These are phyloP conservation scores for Trachops cirrhosus DNA, from an alignment of 2,797 vertebrate genomes.

Conservation along the genomic window DNA sequence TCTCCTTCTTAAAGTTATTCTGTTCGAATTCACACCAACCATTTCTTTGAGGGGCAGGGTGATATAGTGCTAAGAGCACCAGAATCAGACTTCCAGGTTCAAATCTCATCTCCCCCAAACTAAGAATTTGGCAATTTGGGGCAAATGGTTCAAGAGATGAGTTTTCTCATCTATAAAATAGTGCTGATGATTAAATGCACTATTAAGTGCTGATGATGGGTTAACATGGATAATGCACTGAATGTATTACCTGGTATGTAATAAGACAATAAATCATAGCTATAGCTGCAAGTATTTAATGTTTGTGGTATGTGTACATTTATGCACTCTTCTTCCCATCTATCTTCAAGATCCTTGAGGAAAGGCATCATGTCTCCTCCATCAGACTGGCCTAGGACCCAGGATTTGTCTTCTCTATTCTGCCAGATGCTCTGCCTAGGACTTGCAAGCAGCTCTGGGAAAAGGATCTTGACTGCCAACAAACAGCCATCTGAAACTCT, in stretches of 20 bases:
- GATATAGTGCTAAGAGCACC: background rate
- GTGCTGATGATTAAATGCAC: background rate
- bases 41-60: background rate
- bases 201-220: too few relatives aligned
- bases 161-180: background rate
- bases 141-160: background rate
- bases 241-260: background rate
- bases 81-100: background rate
- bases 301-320: background rate
- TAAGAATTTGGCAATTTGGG: background rate
- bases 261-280: background rate
- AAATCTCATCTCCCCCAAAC: background rate
- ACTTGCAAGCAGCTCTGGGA: background rate
- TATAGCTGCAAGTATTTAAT: background rate
- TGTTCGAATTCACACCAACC: background rate
- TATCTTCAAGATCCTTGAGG: background rate
- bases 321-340: background rate
- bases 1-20: background rate
- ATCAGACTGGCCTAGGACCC: background rate
- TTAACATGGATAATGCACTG: background rate
- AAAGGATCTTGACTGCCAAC: background rate
- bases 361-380: background rate
- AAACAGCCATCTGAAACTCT: background rate
- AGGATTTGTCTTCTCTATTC: background rate
- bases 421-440: background rate